Evolutionary conservation across 37 sponge, comb jelly and placozoan species (phyloP), one percentile per base, ranked within the genome.

Genomic region (Crambe crambe): DNA sequence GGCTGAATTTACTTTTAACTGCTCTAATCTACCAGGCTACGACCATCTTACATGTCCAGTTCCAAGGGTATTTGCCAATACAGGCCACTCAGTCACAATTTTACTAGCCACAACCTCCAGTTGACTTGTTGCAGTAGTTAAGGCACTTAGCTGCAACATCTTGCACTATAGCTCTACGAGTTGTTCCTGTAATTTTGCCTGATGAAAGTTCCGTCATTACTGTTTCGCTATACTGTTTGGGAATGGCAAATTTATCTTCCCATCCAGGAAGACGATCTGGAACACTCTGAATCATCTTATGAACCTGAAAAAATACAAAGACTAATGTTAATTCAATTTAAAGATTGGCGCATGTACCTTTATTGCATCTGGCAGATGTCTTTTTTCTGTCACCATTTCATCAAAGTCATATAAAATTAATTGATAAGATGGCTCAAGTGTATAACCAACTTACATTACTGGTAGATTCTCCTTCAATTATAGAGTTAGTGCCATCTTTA

Each of bases 41-140:
- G n/a, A n/a, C n/a, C n/a, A n/a, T n/a, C 69, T 68, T 68, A 35
- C 69, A 68, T 36, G 21, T 4, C 69, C 69, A 68, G 69, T 68
- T 35, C 69, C 69, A 68, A 68, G 12, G 4, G 69, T 68, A 18
- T 68, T 37, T 36, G 37, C 39, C 39, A 68, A 35, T 6, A 68
- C 69, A 32, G 69, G 36, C 3, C 4, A 35, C 6, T 34, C 30
- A 10, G 69, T 5, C 4, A 68, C 69, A 68, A 68, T 68, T 36
- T 68, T 68, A 18, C 69, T 68, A 2, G 69, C 69, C 9, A 68
- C 36, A 10, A 68, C 69, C 30, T 68, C 39, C 8, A 29, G 12
- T 35, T 68, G 69, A 36, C 8, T 35, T 4, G 36, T 68, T 20
- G 39, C 69, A 68, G 69, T 68, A 68, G 69, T 68, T 68, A 10